These are phyloP conservation scores for Scaptomyza flava DNA, from an alignment of 2,888 invertebrate species.

Conservation along the genomic window DNA sequence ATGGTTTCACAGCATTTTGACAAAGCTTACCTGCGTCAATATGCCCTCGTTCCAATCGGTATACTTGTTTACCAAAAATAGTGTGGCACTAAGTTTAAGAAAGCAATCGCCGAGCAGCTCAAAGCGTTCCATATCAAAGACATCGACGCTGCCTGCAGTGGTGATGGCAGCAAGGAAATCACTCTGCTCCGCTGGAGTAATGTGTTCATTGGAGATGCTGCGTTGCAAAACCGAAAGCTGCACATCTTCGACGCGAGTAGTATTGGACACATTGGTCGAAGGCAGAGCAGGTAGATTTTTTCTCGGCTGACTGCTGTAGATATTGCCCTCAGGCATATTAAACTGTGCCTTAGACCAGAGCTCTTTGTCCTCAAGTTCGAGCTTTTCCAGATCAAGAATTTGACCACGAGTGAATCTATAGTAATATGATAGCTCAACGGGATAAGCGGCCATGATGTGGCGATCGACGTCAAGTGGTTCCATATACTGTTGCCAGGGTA, in stretches of 20 bases:
- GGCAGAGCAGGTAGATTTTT: constrained; percentile 32
- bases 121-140: constrained; percentile 91
- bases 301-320: constrained; percentile 34
- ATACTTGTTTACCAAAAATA: constrained; percentile 88
- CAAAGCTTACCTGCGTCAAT: constrained; percentile 85
- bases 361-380: constrained; percentile 56
- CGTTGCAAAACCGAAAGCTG: constrained; percentile 67
- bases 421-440: constrained; percentile 90
- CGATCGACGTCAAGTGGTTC: constrained; percentile 90
- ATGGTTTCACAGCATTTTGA: background rate
- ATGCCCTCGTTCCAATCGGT: constrained; percentile 89
- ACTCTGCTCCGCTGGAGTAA: constrained; percentile 79
- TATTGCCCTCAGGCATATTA: constrained; percentile 50
- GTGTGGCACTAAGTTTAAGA: constrained; percentile 90
- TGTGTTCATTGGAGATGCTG: constrained; percentile 39
- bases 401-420: constrained; percentile 86
- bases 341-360: constrained; percentile 66
- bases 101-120: constrained; percentile 95
- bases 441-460: constrained; percentile 86
- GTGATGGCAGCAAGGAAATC: constrained; percentile 87
- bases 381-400: constrained; percentile 39
- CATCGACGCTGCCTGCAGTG: constrained; percentile 88
- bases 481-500: constrained; percentile 80
- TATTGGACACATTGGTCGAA: constrained; percentile 10
- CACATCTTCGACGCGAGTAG: constrained; percentile 8